A percentile compares a stretch with the other conserved stretches of the same genome.
These are phyloP conservation scores for Mus spicilegus DNA, from an alignment of 2,113 vertebrate genomes.

Conservation along the genomic window DNA sequence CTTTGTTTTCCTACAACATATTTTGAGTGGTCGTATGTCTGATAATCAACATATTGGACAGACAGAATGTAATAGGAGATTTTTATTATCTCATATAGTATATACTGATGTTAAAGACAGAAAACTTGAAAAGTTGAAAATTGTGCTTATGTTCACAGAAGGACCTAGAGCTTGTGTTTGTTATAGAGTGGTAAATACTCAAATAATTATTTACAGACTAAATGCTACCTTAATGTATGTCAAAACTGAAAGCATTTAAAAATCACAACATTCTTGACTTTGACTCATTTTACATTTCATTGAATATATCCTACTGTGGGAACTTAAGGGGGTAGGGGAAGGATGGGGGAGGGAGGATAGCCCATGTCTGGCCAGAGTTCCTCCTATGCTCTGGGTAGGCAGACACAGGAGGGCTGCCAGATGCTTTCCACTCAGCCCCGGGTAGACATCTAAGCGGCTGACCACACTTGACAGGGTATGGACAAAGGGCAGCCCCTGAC, in stretches of 20 bases:
- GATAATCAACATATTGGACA: background rate
- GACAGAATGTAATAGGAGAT: background rate
- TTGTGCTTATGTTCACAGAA: fast-evolving
- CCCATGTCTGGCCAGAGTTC: too few species aligned
- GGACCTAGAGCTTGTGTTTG: background rate
- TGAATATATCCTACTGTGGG: background rate
- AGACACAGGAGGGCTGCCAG: too few species aligned
- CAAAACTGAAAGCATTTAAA: background rate
- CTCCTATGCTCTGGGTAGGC: too few species aligned
- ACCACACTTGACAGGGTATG: too few species aligned
- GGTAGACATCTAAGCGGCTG: too few species aligned
- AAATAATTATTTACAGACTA: background rate
- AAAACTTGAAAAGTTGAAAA: background rate
- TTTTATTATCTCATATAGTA: background rate
- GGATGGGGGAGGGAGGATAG: too few species aligned
- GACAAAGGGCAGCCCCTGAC: too few species aligned
- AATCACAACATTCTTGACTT: background rate
- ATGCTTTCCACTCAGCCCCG: too few species aligned
- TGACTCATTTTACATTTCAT: background rate
- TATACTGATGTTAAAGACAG: background rate
- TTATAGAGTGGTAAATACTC: background rate
- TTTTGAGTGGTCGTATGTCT: background rate
- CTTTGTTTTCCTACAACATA: background rate
- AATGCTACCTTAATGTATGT: background rate
- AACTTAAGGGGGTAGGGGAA: too few species aligned